Conservation (phyloP, 1,140 invertebrate species). For the Aphaenogaster rudis region DNA sequence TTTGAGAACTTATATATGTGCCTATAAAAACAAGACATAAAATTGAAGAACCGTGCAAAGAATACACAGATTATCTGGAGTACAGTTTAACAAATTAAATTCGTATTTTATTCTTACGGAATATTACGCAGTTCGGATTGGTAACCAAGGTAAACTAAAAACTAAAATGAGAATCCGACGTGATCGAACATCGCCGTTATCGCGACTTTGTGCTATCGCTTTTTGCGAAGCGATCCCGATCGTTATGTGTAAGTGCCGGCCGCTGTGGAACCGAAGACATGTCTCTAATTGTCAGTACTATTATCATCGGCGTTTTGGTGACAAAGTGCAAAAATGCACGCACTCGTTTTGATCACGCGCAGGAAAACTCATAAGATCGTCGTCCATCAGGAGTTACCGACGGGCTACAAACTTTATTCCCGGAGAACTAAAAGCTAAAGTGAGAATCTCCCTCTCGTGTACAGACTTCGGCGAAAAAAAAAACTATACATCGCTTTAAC, state of each 20-base stretch:
- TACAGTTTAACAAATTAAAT: slow-evolving; percentile 16
- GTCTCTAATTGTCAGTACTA: not conserved
- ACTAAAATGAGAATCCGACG: slow-evolving; percentile 8
- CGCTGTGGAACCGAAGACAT: not conserved
- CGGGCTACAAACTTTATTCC: not conserved
- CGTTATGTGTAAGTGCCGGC: not conserved
- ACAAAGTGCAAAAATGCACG: not conserved
- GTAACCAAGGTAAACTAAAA: slow-evolving; percentile 37
- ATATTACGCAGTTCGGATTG: not conserved
- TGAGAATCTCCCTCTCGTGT: not conserved
- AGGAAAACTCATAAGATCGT: not conserved
- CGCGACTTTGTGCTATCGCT: not conserved
- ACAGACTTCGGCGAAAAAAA: not conserved
- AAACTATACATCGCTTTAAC: not conserved
- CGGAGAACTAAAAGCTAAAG: not conserved
- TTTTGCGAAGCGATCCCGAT: not conserved
- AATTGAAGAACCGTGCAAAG: not conserved
- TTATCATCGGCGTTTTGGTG: not conserved
- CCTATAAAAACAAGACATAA: not conserved
- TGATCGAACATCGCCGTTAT: not conserved
- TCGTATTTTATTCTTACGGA: not conserved
- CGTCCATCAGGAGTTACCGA: not conserved
- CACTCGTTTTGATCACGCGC: not conserved
- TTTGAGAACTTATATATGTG: not conserved
- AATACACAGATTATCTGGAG: slow-evolving; percentile 16